Percentiles rank a stretch among this genome's conserved stretches.
Evolutionary conservation across 2,113 vertebrate genomes (phyloP).

Genomic region (Calonectris borealis): DNA sequence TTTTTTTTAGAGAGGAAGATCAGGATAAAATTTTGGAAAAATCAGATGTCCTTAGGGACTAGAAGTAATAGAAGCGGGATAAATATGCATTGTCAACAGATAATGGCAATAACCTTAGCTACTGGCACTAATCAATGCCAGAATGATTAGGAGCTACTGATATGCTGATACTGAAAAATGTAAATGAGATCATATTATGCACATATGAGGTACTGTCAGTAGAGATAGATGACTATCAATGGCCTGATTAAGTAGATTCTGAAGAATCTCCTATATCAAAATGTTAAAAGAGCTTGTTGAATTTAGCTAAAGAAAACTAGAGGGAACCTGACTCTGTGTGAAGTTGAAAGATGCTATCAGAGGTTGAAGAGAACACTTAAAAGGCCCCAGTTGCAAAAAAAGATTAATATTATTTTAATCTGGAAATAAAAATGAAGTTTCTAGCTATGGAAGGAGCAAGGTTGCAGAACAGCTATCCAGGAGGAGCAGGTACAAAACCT

Average conservation of each 20-base stretch:
- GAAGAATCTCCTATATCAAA: background rate
- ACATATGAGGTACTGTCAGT: background rate
- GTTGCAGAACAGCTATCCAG: background rate
- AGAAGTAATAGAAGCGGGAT: background rate
- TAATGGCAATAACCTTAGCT: background rate
- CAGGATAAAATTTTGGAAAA: background rate
- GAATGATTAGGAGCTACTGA: background rate
- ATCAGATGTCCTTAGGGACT: background rate
- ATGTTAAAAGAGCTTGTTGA: background rate
- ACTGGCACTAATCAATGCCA: background rate
- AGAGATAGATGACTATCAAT: background rate
- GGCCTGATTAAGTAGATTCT: background rate
- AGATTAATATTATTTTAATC: background rate
- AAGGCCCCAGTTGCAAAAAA: background rate
- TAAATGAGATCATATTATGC: background rate
- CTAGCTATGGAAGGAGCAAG: background rate
- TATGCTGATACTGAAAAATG: background rate
- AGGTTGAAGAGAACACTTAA: background rate
- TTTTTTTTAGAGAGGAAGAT: background rate
- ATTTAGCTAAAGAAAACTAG: background rate
- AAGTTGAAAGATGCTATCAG: background rate
- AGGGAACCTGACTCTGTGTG: background rate
- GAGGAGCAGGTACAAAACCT: background rate
- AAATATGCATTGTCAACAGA: background rate
- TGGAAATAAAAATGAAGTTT: background rate